Evolutionary conservation across 2,113 vertebrate species (phyloP).

Genomic region (Psittacula cyanocephala): DNA sequence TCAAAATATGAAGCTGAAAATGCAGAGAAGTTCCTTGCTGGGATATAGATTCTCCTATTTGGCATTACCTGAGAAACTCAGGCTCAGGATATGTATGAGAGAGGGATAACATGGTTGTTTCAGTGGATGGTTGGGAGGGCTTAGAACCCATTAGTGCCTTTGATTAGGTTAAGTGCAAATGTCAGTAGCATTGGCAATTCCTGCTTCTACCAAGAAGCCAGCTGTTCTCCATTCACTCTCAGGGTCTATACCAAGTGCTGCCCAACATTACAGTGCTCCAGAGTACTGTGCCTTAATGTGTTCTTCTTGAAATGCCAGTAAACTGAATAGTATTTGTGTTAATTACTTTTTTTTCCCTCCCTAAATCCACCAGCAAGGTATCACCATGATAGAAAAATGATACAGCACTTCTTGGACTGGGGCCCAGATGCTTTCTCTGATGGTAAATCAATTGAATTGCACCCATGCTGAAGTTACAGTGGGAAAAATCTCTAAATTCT

Average conservation of each 20-base stretch:
- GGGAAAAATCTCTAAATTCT: neutral
- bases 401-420: neutral
- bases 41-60: neutral
- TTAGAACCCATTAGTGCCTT: neutral
- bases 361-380: neutral
- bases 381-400: neutral
- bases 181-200: neutral
- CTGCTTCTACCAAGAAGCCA: neutral
- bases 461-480: neutral
- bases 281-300: neutral
- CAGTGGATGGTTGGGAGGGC: neutral
- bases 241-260: neutral
- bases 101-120: neutral
- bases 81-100: neutral
- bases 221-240: neutral
- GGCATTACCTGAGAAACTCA: neutral
- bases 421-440: neutral
- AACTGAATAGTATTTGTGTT: neutral
- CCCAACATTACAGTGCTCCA: neutral
- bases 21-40: neutral
- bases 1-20: neutral
- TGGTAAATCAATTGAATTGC: neutral
- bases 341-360: neutral
- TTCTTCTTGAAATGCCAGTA: neutral
- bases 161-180: neutral